Percentiles rank a stretch among this genome's conserved stretches.
Evolutionary conservation across 2,888 invertebrate species (phyloP).

Genomic region (Andrena fulva): DNA sequence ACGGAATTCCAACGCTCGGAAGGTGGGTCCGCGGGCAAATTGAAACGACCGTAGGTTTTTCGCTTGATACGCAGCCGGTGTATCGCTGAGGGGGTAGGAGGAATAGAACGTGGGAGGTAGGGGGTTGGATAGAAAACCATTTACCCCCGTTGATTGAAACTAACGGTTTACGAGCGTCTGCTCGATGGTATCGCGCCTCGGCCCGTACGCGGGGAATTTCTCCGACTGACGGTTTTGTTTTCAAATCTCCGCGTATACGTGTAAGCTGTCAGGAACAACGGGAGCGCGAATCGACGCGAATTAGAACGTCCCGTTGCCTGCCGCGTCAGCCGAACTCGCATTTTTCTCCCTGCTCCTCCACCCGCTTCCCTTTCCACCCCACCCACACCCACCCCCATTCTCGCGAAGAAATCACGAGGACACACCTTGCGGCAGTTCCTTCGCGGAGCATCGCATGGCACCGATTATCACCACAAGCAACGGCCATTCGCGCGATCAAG

Average conservation of each 20-base stretch:
- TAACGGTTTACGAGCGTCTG: conserved; percentile 69
- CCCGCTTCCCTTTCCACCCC: background rate
- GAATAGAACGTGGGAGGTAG: background rate
- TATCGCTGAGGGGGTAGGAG: conserved; percentile 34
- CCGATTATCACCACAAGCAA: conserved; percentile 60
- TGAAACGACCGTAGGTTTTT: conserved; percentile 42
- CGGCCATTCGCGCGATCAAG: conserved; percentile 64
- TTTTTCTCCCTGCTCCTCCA: conserved; percentile 17
- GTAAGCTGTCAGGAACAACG: conserved; percentile 69
- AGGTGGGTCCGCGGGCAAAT: conserved; percentile 29
- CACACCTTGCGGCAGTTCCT: conserved; percentile 9
- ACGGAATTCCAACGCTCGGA: conserved; percentile 16
- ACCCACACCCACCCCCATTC: background rate
- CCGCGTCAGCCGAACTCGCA: conserved; percentile 34
- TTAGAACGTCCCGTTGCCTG: conserved; percentile 61
- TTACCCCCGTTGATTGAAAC: conserved; percentile 64
- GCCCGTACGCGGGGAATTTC: conserved; percentile 57
- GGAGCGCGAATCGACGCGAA: conserved; percentile 64
- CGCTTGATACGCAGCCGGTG: conserved; percentile 43
- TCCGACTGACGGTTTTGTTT: conserved; percentile 66
- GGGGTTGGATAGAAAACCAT: conserved; percentile 55
- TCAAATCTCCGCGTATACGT: conserved; percentile 64
- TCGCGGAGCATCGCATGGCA: conserved; percentile 30
- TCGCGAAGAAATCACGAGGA: conserved; percentile 44
- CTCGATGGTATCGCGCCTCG: conserved; percentile 60